These are phyloP conservation scores for Pocillopora verrucosa DNA, from an alignment of 64 coral and sea anemone genomes.

Conservation along the genomic window DNA sequence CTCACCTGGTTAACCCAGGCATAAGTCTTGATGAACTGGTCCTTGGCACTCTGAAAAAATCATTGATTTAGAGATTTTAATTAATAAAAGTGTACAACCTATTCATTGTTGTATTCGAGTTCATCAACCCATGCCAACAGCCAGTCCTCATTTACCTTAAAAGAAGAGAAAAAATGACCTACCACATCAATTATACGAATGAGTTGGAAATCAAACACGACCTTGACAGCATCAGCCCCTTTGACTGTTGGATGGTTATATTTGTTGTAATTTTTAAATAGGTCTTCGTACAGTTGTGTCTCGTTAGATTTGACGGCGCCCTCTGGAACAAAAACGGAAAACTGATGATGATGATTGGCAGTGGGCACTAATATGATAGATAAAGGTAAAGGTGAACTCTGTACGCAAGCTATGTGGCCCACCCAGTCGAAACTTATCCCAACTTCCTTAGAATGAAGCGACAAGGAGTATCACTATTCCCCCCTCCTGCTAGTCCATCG, in stretches of 20 bases:
- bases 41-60: slow-evolving; percentile 66
- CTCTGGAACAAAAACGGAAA: neutral
- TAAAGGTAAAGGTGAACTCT: neutral
- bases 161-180: neutral
- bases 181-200: slow-evolving; percentile 91
- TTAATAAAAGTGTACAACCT: no score
- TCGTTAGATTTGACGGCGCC: slow-evolving; percentile 25
- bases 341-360: neutral
- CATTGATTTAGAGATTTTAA: neutral
- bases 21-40: slow-evolving; percentile 87
- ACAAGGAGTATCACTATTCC: no score
- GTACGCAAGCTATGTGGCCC: no score
- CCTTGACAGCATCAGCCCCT: slow-evolving; percentile 2
- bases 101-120: no score
- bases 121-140: no score
- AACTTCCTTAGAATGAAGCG: no score
- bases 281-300: slow-evolving; percentile 43
- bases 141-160: no score
- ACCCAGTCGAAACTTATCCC: no score
- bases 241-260: slow-evolving; percentile 36
- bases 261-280: slow-evolving; percentile 65
- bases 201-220: slow-evolving; percentile 70
- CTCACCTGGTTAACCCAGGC: slow-evolving; percentile 90
- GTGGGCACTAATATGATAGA: neutral
- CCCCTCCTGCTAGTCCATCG: no score